Conservation (phyloP, 2,888 invertebrate genomes). For the Chymomyza amoena region DNA sequence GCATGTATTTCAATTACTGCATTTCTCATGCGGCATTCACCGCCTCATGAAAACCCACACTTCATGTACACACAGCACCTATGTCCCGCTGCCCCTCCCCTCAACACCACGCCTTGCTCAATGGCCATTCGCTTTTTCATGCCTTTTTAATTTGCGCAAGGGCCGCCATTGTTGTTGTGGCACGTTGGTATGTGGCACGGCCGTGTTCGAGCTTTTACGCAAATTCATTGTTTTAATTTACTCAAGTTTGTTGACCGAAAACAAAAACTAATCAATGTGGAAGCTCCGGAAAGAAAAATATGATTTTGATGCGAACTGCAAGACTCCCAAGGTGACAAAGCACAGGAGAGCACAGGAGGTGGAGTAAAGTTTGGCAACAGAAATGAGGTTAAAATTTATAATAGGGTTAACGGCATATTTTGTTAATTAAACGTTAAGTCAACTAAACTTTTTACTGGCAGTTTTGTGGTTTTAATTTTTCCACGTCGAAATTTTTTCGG, state of each 20-base stretch:
- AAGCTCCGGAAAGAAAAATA: not conserved
- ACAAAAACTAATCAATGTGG: conserved; percentile 65
- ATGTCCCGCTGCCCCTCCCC: not conserved
- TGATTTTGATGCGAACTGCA: not conserved
- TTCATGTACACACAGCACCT: not conserved
- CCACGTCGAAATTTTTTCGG: conserved; percentile 21
- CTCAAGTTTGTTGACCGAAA: conserved; percentile 68
- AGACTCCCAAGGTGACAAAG: conserved; percentile 42
- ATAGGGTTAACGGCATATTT: conserved; percentile 48
- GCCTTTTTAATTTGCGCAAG: conserved; percentile 62
- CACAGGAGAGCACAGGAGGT: conserved; percentile 16
- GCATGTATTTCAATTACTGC: conserved; percentile 71
- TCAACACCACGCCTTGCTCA: not conserved
- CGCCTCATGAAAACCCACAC: conserved; percentile 9
- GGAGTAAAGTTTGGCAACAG: not conserved
- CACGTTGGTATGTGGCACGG: conserved; percentile 16
- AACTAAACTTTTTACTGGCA: conserved; percentile 17
- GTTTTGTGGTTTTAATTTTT: conserved; percentile 10
- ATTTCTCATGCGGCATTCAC: conserved; percentile 50
- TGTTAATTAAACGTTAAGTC: conserved; percentile 63
- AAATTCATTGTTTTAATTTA: conserved; percentile 72
- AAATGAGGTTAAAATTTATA: conserved; percentile 52
- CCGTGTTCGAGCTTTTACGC: conserved; percentile 52
- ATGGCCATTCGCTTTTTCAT: conserved; percentile 31
- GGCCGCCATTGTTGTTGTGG: conserved; percentile 36